Evolutionary conservation across 2,113 vertebrate species (phyloP).

Genomic region (Calcarius ornatus): DNA sequence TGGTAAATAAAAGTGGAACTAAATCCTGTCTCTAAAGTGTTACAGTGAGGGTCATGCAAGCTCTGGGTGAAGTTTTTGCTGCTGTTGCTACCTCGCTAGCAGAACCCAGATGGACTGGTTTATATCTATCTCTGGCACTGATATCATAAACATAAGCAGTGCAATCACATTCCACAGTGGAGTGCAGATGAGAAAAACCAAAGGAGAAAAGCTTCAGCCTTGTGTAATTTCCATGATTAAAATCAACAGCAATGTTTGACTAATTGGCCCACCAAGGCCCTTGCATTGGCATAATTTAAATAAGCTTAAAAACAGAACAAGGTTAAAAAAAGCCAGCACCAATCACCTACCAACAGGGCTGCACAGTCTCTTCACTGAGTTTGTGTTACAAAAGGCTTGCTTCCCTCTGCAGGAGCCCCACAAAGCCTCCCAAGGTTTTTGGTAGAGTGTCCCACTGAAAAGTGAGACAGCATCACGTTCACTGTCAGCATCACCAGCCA

Average conservation of each 20-base stretch:
- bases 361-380: background rate
- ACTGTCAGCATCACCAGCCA: background rate
- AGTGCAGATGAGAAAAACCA: slow-evolving; percentile 44
- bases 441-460: background rate
- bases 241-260: slow-evolving; percentile 53
- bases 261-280: slow-evolving; percentile 57
- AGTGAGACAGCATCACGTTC: background rate
- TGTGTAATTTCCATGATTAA: slow-evolving; percentile 60
- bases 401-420: background rate
- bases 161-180: slow-evolving; percentile 11
- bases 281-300: slow-evolving; percentile 33
- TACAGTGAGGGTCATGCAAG: background rate
- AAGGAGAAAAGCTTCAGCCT: slow-evolving; percentile 22
- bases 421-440: background rate
- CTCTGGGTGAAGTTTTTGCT: background rate
- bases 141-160: background rate
- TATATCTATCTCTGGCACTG: background rate
- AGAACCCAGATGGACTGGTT: background rate
- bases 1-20: background rate
- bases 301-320: slow-evolving; percentile 42
- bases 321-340: background rate
- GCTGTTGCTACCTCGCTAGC: background rate
- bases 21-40: background rate
- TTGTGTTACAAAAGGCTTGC: background rate
- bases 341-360: background rate